These are phyloP conservation scores for Tympanuchus pallidicinctus DNA, from an alignment of 2,113 vertebrate genomes.

Conservation along the genomic window DNA sequence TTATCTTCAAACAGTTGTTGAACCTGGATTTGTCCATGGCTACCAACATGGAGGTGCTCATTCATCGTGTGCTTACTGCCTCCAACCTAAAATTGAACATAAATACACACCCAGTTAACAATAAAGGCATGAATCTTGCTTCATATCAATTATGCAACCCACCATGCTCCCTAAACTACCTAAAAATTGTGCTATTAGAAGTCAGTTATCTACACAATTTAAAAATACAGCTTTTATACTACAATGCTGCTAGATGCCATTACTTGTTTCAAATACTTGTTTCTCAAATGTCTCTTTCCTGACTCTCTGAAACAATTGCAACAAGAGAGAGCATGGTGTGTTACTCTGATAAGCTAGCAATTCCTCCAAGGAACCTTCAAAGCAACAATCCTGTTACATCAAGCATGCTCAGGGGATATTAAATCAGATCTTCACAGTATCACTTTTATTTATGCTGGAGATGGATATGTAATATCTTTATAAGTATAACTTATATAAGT, in stretches of 20 bases:
- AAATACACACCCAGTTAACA: slow-evolving; percentile 62
- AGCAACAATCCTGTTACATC: neutral
- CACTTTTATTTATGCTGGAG: neutral
- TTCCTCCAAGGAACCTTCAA: slow-evolving; percentile 1
- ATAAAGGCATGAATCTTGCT: neutral
- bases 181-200: neutral
- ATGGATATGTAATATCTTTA: neutral
- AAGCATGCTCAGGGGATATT: neutral
- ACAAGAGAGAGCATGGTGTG: neutral
- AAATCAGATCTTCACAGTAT: neutral
- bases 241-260: neutral
- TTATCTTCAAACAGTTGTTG: slow-evolving; percentile 95
- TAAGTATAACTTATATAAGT: too few relatives aligned
- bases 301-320: slow-evolving; percentile 38
- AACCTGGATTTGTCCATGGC: slow-evolving; percentile 89
- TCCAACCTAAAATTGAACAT: slow-evolving; percentile 83
- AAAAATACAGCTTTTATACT: neutral
- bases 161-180: neutral
- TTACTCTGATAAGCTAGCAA: neutral
- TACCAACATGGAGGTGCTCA: slow-evolving; percentile 84
- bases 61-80: slow-evolving; percentile 89
- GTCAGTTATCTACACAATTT: neutral
- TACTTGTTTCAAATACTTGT: neutral
- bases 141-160: neutral
- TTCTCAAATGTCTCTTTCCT: slow-evolving; percentile 11